Percentiles rank a stretch among this genome's conserved stretches.
Evolutionary conservation across 2,113 vertebrate genomes (phyloP).

Genomic region (Porphyrio hochstetteri): DNA sequence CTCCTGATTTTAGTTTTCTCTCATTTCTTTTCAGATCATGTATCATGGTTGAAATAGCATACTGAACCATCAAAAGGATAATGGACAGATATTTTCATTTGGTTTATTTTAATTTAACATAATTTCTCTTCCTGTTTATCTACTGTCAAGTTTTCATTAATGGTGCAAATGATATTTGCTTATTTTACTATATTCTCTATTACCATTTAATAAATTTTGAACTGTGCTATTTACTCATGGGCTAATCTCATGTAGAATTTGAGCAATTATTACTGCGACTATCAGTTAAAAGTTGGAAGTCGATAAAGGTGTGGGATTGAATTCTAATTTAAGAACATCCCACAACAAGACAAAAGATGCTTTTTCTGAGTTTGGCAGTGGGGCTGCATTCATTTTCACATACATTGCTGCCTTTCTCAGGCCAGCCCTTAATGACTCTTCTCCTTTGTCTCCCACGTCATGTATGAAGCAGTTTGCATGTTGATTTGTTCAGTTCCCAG

Average conservation of each 20-base stretch:
- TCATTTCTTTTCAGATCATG: neutral
- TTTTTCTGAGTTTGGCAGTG: neutral
- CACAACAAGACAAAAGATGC: neutral
- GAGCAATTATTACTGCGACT: neutral
- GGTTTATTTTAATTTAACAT: conserved; percentile 35
- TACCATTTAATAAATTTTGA: conserved; percentile 2
- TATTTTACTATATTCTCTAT: conserved; percentile 1
- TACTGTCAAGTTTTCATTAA: conserved; percentile 28
- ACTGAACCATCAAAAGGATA: neutral
- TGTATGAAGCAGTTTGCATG: neutral
- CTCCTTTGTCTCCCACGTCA: neutral
- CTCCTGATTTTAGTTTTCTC: neutral
- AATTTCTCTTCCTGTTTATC: conserved; percentile 14
- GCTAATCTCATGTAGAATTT: neutral
- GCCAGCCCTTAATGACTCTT: neutral
- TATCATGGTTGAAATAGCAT: neutral
- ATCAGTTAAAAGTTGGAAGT: neutral
- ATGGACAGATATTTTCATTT: neutral
- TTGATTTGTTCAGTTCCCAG: conserved; percentile 14
- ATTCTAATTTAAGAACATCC: neutral
- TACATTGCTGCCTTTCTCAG: neutral
- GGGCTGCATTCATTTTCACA: neutral
- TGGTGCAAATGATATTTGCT: neutral
- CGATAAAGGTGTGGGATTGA: neutral
- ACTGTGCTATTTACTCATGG: neutral